Evolutionary conservation across 2,113 vertebrate species (phyloP).

Genomic region (Sialia sialis): DNA sequence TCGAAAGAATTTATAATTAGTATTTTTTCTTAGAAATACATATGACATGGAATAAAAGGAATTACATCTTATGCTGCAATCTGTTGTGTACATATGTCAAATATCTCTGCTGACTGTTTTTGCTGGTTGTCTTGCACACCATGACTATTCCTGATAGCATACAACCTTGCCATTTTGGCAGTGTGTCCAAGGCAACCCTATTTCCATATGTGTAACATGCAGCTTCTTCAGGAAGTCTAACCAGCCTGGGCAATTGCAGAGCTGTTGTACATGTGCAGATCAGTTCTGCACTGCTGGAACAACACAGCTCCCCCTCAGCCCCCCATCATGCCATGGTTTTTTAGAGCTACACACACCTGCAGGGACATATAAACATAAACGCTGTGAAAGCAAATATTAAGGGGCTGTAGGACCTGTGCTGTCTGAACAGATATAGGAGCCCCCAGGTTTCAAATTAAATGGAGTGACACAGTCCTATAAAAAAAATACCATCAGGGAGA

Average conservation of each 20-base stretch:
- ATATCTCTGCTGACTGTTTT: neutral
- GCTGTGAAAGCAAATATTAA: neutral
- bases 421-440: constrained; percentile 2
- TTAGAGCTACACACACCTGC: neutral
- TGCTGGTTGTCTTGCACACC: neutral
- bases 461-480: neutral
- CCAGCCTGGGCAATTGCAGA: neutral
- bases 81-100: neutral
- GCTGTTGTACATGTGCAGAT: neutral
- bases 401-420: neutral
- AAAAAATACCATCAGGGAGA: neutral
- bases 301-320: neutral
- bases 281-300: neutral
- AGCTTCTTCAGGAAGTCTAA: neutral
- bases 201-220: neutral
- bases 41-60: neutral
- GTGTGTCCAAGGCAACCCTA: neutral
- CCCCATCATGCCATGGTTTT: neutral
- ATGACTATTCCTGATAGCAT: neutral
- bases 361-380: neutral
- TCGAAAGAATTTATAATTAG: neutral
- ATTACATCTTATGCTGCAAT: neutral
- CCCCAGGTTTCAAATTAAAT: neutral
- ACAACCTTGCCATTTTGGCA: neutral
- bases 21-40: neutral